Base-by-base conservation (phyloP, 2,797 vertebrate species). In the Phylloscopus collybita region DNA sequence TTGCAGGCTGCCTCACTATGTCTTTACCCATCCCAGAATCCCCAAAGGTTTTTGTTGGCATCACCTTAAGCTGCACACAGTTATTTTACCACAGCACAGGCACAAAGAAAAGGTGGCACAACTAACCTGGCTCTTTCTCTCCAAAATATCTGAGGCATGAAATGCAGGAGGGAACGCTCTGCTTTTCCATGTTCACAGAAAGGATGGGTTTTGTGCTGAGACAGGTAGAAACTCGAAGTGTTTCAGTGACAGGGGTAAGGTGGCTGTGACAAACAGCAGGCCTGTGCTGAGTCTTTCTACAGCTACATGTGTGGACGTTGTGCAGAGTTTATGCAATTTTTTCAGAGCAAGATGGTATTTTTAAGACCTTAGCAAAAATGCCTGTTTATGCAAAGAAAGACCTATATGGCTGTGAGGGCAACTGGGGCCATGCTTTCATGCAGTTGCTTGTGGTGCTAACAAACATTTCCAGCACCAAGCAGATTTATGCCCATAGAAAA, bases 371-470 rank as follows among this genome's bases (percentile, higher is more conserved):
- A 90, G 44, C 40, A 6, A 89, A 92, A 94, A 94, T 84, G 66
- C 61, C 62, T 93, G 26, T 95, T 94, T 90, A 38, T 94, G 59
- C 80, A 81, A 80, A 90, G 71, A 87, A 97, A 61, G 13, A 54
- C 8, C 60, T 87, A 40, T 70, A 57, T 1, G 19, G 51, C 90
- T 86, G 65, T 4, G 20, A 66, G 67, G 11, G 56, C 79, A 61
- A 5, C 3, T 4, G 30, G 56, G 87, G 74, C 81, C 56, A 4
- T 79, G 61, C 85, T 97, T 87, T 93, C 67, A 73, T 26, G 13
- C 72, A 85, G 71, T 47, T 47, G 10, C 70, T 76, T 3, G 4
- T 8, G 6, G 62, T 40, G 40, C 80, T 86, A 54, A 11, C 42
- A 84, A 73, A 56, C 38, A 21, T 57, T 45, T 62, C 56, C 10